These are phyloP conservation scores for Ptychochromis oligacanthus DNA, from an alignment of 2,113 vertebrate genomes.

Conservation along the genomic window DNA sequence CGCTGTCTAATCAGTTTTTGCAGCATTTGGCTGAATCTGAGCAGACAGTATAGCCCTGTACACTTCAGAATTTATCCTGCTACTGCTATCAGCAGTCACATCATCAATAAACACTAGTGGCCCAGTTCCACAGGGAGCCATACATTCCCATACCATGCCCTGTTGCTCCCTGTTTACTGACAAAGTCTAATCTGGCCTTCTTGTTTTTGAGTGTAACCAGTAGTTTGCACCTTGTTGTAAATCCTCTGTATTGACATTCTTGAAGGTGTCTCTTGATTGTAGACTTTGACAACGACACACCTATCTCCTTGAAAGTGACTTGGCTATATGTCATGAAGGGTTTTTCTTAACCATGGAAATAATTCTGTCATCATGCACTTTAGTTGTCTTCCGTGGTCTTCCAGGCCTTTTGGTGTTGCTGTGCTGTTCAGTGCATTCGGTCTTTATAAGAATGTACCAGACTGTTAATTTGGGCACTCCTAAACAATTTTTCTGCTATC, in stretches of 20 bases:
- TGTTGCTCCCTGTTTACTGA: too few relatives aligned
- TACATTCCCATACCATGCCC: not conserved
- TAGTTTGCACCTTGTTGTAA: not conserved
- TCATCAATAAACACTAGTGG: too few relatives aligned
- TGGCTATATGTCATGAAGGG: not conserved
- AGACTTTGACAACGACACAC: fast-evolving
- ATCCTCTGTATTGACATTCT: not conserved
- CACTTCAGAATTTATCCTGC: too few relatives aligned
- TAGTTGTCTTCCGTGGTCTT: not conserved
- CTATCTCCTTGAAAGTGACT: not conserved
- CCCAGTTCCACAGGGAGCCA: too few relatives aligned
- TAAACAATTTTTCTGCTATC: not conserved
- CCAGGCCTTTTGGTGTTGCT: not conserved
- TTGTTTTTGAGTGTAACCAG: not conserved
- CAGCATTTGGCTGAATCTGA: too few relatives aligned
- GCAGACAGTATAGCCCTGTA: too few relatives aligned
- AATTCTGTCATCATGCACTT: not conserved
- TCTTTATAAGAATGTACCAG: not conserved
- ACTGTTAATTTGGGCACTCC: not conserved
- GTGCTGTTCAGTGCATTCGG: not conserved
- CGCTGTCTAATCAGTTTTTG: too few relatives aligned
- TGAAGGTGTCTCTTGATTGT: too few relatives aligned
- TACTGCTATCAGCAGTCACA: too few relatives aligned
- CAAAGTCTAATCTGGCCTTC: not conserved
- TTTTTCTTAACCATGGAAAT: not conserved